A percentile compares a stretch with the other conserved stretches of the same genome.
These are phyloP conservation scores for Scyliorhinus canicula DNA, from an alignment of 2,797 vertebrate genomes.

Conservation along the genomic window DNA sequence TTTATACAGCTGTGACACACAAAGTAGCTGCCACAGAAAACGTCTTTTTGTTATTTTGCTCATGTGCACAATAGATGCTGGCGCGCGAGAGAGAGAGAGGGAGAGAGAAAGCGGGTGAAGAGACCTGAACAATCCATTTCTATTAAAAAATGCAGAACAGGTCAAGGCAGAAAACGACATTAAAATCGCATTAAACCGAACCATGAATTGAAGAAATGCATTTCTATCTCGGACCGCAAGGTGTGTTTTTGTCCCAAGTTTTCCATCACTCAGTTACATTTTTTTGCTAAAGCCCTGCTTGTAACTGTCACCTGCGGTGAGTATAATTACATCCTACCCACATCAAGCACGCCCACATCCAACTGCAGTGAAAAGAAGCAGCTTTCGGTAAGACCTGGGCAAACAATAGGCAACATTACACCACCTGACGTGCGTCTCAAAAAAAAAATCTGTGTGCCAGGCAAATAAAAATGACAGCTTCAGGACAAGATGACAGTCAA, in stretches of 20 bases:
- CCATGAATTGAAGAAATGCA: constrained; percentile 45
- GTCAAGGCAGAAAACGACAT: not conserved
- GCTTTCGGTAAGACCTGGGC: constrained; percentile 54
- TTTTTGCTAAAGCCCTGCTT: constrained; percentile 59
- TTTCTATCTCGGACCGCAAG: constrained; percentile 52
- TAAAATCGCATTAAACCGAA: constrained; percentile 46
- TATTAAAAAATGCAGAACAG: constrained; percentile 33
- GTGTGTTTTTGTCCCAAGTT: constrained; percentile 59
- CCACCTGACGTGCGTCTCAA: constrained; percentile 68
- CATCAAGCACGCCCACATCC: constrained; percentile 64
- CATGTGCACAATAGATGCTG: not conserved
- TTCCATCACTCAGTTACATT: constrained; percentile 62
- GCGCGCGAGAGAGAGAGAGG: not conserved
- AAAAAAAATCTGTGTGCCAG: constrained; percentile 65
- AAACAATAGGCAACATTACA: constrained; percentile 54
- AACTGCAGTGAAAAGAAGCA: constrained; percentile 63
- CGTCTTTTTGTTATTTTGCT: not conserved
- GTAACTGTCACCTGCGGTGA: constrained; percentile 73
- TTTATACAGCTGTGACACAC: not conserved
- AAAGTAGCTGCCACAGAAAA: not conserved
- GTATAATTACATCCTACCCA: constrained; percentile 80
- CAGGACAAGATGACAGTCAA: constrained; percentile 21
- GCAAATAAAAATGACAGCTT: constrained; percentile 63
- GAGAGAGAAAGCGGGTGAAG: not conserved
- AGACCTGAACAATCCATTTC: not conserved